A percentile compares a stretch with the other conserved stretches of the same genome.
phyloP scores from a whole-genome alignment of 2,888 invertebrate genomes.

The Ornithoptera alexandrae region DNA sequence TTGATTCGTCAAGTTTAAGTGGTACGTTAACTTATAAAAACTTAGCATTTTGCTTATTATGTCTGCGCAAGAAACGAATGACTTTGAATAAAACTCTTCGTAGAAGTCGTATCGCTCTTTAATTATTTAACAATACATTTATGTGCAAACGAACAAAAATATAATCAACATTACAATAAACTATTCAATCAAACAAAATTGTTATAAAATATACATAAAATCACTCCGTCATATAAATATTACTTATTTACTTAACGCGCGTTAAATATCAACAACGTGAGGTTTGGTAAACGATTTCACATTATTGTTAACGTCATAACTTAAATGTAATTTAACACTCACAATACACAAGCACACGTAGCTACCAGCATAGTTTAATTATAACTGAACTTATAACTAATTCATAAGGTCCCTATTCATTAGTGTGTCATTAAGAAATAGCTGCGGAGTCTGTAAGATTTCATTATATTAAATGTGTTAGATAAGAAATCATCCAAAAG shows the following conservation, averaged over 20 bases:
- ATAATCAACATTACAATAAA: slow-evolving; percentile 72
- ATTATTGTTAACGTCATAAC: slow-evolving; percentile 36
- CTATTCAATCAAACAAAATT: slow-evolving; percentile 75
- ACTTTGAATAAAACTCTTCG: too few relatives aligned
- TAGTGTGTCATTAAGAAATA: too few relatives aligned
- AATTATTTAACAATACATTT: slow-evolving; percentile 62
- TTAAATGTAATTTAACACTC: slow-evolving; percentile 15
- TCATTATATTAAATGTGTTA: too few relatives aligned
- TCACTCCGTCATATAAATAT: slow-evolving; percentile 45
- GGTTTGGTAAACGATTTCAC: slow-evolving; percentile 61
- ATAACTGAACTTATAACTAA: too few relatives aligned
- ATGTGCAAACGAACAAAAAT: slow-evolving; percentile 67
- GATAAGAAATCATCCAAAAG: background rate
- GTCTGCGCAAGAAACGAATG: too few relatives aligned
- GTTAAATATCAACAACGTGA: slow-evolving; percentile 45
- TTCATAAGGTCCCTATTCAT: too few relatives aligned
- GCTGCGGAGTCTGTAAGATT: too few relatives aligned
- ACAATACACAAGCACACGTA: too few relatives aligned
- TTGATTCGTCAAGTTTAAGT: too few relatives aligned
- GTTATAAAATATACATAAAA: slow-evolving; percentile 57
- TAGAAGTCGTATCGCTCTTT: slow-evolving; percentile 48
- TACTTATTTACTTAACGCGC: slow-evolving; percentile 42
- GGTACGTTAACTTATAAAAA: too few relatives aligned
- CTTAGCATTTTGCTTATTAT: too few relatives aligned
- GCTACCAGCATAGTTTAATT: too few relatives aligned